Evolutionary conservation across 2,797 vertebrate species (phyloP).

Genomic region (Macroramphosus scolopax): DNA sequence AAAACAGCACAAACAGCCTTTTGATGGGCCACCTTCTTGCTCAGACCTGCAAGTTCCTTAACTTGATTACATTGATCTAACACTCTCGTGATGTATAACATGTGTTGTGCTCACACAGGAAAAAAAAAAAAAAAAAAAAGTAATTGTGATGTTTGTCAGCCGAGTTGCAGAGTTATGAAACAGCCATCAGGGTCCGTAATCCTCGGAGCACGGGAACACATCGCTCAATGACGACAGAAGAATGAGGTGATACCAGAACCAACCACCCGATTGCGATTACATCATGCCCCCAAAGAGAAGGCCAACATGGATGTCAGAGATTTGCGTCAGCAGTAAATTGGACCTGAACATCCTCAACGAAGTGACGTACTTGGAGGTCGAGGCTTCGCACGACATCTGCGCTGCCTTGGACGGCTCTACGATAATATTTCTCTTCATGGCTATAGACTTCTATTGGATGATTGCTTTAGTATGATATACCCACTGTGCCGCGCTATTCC

Average conservation of each 20-base stretch:
- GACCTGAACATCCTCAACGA: conserved; percentile 23
- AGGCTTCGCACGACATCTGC: conserved; percentile 34
- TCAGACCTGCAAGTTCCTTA: conserved; percentile 57
- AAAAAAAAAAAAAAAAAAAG: conserved; percentile 35
- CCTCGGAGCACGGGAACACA: conserved; percentile 41
- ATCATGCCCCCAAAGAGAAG: conserved; percentile 14
- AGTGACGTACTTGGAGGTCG: conserved; percentile 33
- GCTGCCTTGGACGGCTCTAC: conserved; percentile 34
- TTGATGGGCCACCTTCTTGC: conserved; percentile 30
- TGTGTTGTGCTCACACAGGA: conserved; percentile 41
- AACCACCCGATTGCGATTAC: conserved; percentile 43
- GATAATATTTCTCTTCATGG: conserved; percentile 63
- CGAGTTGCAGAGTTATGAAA: conserved; percentile 37
- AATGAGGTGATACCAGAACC: conserved; percentile 58
- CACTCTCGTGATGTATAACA: conserved; percentile 55
- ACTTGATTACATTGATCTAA: conserved; percentile 54
- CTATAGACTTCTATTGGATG: conserved; percentile 50
- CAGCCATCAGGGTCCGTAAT: conserved; percentile 30
- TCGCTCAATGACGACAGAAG: conserved; percentile 49
- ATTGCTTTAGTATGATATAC: conserved; percentile 61
- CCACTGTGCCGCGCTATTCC: conserved; percentile 51
- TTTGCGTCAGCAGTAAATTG: conserved; percentile 36
- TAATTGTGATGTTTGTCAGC: conserved; percentile 42
- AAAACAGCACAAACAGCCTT: conserved; percentile 15
- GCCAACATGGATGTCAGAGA: conserved; percentile 29